phyloP scores from a whole-genome alignment of 2,797 vertebrate genomes.

The Gallinago stenura region DNA sequence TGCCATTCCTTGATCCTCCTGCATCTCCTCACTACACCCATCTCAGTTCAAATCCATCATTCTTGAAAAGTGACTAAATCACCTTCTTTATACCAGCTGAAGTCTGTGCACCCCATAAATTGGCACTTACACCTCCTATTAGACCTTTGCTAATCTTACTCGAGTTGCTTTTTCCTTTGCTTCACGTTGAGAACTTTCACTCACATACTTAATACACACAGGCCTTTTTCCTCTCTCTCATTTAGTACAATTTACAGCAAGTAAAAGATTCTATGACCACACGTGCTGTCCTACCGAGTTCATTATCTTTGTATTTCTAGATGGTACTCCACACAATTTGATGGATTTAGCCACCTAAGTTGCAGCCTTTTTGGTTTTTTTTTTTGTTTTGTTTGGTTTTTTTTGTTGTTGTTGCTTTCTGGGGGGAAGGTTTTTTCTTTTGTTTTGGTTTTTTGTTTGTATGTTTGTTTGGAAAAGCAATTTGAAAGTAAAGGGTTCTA shows the following conservation, averaged over 20 bases:
- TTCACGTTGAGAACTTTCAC: not conserved
- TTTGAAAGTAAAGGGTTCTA: not conserved
- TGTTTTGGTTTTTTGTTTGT: not conserved
- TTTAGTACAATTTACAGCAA: not conserved
- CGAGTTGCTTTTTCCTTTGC: not conserved
- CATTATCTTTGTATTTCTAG: not conserved
- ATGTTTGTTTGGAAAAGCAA: not conserved
- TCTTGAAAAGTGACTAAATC: not conserved
- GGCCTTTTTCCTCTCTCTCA: not conserved
- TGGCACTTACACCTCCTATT: not conserved
- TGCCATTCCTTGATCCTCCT: not conserved
- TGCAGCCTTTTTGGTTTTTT: not conserved
- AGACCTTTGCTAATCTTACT: not conserved
- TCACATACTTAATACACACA: not conserved
- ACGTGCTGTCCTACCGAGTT: accelerated
- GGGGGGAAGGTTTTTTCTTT: not conserved
- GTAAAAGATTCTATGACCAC: not conserved
- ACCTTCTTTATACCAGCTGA: not conserved
- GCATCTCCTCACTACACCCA: not conserved
- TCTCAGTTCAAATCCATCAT: not conserved
- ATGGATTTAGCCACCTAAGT: not conserved
- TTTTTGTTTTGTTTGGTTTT: not conserved
- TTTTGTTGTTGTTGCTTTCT: not conserved
- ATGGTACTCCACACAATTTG: not conserved
- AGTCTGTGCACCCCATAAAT: not conserved